phyloP scores from a whole-genome alignment of 1,140 invertebrate species.

The Scaptomyza graminum region DNA sequence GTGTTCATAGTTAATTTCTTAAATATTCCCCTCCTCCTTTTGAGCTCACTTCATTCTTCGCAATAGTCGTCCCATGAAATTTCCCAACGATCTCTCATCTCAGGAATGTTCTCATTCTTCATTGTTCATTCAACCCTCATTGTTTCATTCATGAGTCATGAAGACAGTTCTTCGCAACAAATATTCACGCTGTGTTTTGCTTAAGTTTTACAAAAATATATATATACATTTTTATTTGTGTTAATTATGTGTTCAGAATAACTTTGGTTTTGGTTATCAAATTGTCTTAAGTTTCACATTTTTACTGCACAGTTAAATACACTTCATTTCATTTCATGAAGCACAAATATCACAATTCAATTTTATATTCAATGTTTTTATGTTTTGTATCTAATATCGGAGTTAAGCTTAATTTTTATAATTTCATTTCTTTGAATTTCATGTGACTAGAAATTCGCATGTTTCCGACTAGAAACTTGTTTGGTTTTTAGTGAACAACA shows the following conservation, averaged over 20 bases:
- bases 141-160: constrained; percentile 28
- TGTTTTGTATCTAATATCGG: constrained; percentile 62
- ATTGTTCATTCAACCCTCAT: constrained; percentile 14
- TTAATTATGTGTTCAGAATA: constrained; percentile 48
- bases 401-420: constrained; percentile 14
- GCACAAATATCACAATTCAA: constrained; percentile 31
- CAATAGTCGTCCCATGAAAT: constrained; percentile 11
- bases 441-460: constrained; percentile 53
- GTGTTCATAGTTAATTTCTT: constrained; percentile 26
- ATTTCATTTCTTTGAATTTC: constrained; percentile 27
- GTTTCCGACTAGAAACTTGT: constrained; percentile 27
- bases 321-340: constrained; percentile 45
- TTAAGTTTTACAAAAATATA: constrained; percentile 41
- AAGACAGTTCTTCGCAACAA: constrained; percentile 34
- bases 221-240: constrained; percentile 14
- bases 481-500: constrained; percentile 19
- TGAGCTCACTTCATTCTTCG: constrained; percentile 33
- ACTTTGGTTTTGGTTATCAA: constrained; percentile 35
- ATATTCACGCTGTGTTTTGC: constrained; percentile 83
- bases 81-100: constrained; percentile 14
- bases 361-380: constrained; percentile 56
- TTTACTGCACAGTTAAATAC: constrained; percentile 35
- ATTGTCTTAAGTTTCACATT: not conserved
- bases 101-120: constrained; percentile 26
- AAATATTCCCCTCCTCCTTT: constrained; percentile 6